Conservation (phyloP, 2,113 vertebrate species). For the Mixornis gularis region DNA sequence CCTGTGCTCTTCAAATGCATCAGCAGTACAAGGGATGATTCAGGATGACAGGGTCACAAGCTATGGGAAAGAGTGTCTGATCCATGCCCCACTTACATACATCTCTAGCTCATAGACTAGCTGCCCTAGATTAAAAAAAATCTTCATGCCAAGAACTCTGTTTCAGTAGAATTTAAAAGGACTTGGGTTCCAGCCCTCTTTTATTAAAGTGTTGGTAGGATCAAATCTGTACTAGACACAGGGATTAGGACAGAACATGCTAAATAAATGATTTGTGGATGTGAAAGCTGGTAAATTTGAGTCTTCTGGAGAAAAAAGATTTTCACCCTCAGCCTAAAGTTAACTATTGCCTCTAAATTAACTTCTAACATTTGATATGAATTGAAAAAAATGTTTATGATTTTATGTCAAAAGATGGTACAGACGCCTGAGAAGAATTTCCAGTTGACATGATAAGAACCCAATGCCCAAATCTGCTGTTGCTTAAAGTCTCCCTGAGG, state of each 20-base stretch:
- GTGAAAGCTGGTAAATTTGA: not conserved
- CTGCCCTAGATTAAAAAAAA: not conserved
- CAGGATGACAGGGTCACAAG: slow-evolving; percentile 22
- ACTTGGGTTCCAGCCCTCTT: not conserved
- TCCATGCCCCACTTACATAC: slow-evolving; percentile 4
- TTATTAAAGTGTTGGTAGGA: not conserved
- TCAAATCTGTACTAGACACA: not conserved
- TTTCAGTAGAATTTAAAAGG: not conserved
- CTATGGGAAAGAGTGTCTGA: not conserved
- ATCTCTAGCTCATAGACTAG: not conserved
- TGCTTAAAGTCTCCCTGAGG: not conserved
- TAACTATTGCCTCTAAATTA: not conserved
- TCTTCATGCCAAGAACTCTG: not conserved
- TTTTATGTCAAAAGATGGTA: not conserved
- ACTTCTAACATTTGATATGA: not conserved
- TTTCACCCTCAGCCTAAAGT: not conserved
- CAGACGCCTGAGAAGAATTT: not conserved
- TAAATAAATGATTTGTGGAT: not conserved
- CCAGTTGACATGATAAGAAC: not conserved
- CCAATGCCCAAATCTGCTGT: not conserved
- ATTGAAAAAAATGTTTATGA: not conserved
- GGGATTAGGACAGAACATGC: not conserved
- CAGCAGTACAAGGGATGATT: slow-evolving; percentile 21
- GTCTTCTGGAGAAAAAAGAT: not conserved
- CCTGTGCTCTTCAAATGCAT: slow-evolving; percentile 27